These are phyloP conservation scores for Uria lomvia DNA, from an alignment of 2,113 vertebrate species.

Conservation along the genomic window DNA sequence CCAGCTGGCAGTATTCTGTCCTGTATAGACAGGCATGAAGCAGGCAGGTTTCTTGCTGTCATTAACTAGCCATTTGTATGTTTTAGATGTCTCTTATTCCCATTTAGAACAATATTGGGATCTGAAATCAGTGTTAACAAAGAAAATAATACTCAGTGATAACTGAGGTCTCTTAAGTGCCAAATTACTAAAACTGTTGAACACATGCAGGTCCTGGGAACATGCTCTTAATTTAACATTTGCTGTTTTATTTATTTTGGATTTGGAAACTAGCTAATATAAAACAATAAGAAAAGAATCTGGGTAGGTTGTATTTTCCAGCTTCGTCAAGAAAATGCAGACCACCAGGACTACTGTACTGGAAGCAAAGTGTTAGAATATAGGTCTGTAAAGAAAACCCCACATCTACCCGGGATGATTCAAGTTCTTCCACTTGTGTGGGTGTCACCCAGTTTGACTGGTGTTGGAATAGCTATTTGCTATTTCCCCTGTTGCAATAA, in stretches of 20 bases:
- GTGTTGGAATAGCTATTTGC: constrained; percentile 17
- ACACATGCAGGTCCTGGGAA: constrained; percentile 33
- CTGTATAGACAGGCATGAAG: neutral
- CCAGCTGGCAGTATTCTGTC: neutral
- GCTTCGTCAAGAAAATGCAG: constrained; percentile 18
- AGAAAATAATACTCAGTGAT: constrained; percentile 32
- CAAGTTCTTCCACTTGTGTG: constrained; percentile 38
- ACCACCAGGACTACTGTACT: constrained; percentile 43
- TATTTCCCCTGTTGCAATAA: constrained; percentile 14
- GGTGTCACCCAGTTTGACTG: constrained; percentile 22
- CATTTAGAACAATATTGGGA: neutral
- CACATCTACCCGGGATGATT: neutral
- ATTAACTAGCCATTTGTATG: neutral
- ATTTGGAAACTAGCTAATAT: constrained; percentile 31
- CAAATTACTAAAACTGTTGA: constrained; percentile 35
- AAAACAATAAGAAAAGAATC: constrained; percentile 53
- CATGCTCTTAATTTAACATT: constrained; percentile 23
- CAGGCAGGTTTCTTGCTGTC: neutral
- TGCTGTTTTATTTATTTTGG: constrained; percentile 64
- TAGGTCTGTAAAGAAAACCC: neutral
- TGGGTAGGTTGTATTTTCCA: constrained; percentile 39
- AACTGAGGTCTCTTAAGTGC: neutral
- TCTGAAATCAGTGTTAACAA: constrained; percentile 30
- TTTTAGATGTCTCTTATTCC: neutral
- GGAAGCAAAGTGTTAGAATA: constrained; percentile 22